phyloP scores from a whole-genome alignment of 2,113 vertebrate genomes.

The Egretta garzetta region DNA sequence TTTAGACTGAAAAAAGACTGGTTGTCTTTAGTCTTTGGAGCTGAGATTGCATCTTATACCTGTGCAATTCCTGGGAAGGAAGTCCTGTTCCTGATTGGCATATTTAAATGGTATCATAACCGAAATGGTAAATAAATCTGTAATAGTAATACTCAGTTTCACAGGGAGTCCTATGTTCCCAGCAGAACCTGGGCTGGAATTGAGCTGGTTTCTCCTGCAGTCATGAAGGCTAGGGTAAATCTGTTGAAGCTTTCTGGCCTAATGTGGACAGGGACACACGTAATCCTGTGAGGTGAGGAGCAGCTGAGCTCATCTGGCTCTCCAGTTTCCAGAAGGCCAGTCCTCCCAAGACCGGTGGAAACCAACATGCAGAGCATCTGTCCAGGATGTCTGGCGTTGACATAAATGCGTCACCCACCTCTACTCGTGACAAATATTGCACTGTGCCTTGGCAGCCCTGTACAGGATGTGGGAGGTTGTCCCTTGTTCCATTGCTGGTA shows the following conservation, averaged over 20 bases:
- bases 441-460: background rate
- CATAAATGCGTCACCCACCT: accelerated
- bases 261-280: background rate
- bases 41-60: background rate
- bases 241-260: background rate
- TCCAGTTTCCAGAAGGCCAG: background rate
- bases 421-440: background rate
- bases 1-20: background rate
- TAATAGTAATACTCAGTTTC: background rate
- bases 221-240: background rate
- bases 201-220: background rate
- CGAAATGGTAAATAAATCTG: background rate
- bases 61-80: background rate
- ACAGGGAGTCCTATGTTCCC: background rate
- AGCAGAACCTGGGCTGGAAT: background rate
- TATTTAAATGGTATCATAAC: background rate
- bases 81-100: background rate
- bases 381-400: background rate
- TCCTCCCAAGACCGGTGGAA: background rate
- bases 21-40: background rate
- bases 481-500: background rate
- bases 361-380: background rate
- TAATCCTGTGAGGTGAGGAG: background rate
- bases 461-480: accelerated
- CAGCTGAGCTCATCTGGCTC: background rate